Evolutionary conservation across 2,113 vertebrate genomes (phyloP).

Genomic region (Alexandromys fortis): DNA sequence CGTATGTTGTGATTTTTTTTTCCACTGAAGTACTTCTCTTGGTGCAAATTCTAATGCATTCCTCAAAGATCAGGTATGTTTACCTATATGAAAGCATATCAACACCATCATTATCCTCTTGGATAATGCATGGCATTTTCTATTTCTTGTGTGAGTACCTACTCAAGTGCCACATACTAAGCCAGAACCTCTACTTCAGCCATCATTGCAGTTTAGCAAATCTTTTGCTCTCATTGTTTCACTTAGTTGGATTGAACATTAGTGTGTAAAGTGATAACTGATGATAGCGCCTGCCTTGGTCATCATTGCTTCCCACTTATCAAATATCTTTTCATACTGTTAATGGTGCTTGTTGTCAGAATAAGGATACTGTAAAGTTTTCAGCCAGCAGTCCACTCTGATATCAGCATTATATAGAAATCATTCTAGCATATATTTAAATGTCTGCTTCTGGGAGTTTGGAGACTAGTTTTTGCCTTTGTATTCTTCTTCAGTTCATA

Average conservation of each 20-base stretch:
- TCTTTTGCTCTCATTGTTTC: background rate
- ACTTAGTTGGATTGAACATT: background rate
- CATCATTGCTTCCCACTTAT: constrained; percentile 66
- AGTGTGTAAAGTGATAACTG: background rate
- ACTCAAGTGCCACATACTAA: background rate
- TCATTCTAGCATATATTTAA: background rate
- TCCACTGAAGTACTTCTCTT: background rate
- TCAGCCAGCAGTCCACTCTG: background rate
- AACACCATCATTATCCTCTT: background rate
- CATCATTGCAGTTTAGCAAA: background rate
- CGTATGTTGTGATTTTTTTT: constrained; percentile 32
- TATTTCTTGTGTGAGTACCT: background rate
- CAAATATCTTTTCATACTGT: background rate
- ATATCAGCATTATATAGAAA: background rate
- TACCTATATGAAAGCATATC: background rate
- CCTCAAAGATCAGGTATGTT: constrained; percentile 19
- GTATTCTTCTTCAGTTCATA: background rate
- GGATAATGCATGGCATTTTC: background rate
- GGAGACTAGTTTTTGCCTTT: background rate
- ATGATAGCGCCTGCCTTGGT: background rate
- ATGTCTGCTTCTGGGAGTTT: background rate
- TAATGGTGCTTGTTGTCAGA: constrained; percentile 76
- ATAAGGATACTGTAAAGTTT: constrained; percentile 18
- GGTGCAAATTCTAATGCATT: constrained; percentile 2
- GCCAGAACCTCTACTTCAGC: background rate